phyloP scores from a whole-genome alignment of 2,797 vertebrate genomes.

The Coranthus polyacanthus region DNA sequence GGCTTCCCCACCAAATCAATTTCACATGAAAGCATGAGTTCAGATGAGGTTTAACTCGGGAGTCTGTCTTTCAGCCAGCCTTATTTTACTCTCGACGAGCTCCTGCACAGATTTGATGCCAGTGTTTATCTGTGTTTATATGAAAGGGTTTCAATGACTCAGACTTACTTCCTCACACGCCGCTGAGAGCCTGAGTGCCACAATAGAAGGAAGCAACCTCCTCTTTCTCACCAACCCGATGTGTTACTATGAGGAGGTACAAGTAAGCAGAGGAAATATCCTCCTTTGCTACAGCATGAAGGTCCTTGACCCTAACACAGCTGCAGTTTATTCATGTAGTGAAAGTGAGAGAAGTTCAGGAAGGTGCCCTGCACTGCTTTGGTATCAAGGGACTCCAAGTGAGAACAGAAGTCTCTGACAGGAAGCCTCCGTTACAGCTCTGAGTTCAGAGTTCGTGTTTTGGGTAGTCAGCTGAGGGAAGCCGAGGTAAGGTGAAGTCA shows the following conservation, averaged over 20 bases:
- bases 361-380: slow-evolving; percentile 50
- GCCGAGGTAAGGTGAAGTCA: slow-evolving; percentile 57
- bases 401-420: slow-evolving; percentile 58
- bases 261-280: slow-evolving; percentile 62
- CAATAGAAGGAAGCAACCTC: slow-evolving; percentile 76
- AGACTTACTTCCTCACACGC: slow-evolving; percentile 62
- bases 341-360: slow-evolving; percentile 75
- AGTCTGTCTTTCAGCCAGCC: slow-evolving; percentile 46
- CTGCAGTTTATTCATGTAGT: slow-evolving; percentile 56
- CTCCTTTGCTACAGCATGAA: slow-evolving; percentile 40
- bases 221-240: slow-evolving; percentile 60
- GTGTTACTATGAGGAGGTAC: slow-evolving; percentile 45
- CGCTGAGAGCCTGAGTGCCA: slow-evolving; percentile 39
- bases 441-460: slow-evolving; percentile 64
- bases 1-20: slow-evolving; percentile 83
- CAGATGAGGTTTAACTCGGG: slow-evolving; percentile 72
- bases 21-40: slow-evolving; percentile 76
- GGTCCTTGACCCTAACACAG: slow-evolving; percentile 68
- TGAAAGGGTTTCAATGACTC: slow-evolving; percentile 64
- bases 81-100: slow-evolving; percentile 29
- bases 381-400: slow-evolving; percentile 55
- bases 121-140: slow-evolving; percentile 65
- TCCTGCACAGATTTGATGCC: slow-evolving; percentile 38
- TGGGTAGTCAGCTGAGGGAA: slow-evolving; percentile 66
- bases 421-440: slow-evolving; percentile 67